Evolutionary conservation across 2,888 invertebrate species (phyloP), one percentile per base, ranked within the genome.

Genomic region (Folsomia candida): DNA sequence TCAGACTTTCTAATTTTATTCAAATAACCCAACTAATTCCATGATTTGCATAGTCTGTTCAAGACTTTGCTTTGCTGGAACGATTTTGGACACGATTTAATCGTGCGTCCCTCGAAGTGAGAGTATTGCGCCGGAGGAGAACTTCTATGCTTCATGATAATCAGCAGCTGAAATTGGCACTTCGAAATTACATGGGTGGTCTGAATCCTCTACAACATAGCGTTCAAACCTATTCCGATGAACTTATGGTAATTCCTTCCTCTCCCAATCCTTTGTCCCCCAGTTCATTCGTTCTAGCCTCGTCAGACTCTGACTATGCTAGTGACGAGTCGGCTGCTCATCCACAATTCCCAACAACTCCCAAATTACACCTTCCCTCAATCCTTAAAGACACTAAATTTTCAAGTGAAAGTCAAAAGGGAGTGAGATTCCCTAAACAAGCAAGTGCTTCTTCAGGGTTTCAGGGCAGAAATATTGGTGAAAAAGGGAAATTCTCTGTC

Each of bases 151-250:
- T 62, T 4, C 67, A 67, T n/a, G 79, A 79, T 59, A 75, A 78
- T 57, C 68, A 51, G n/a, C 74, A 75, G 25, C 61, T 79, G 25
- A 74, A 73, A 65, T 9, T 70, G 6, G 76, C 77, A 9, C 63
- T 79, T n/a, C 66, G 76, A 29, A 77, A 76, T 67, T 78, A 77
- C 70, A 75, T 79, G 78, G 78, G 77, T 26, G 79, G 77, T 20
- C 47, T 79, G 67, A 79, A 79, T 71, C 79, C 79, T 14, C 65
- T 70, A 29, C 70, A 70, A 28, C 72, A 76, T 28, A 67, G 70
- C 25, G n/a, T 72, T 20, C 51, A 59, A 20, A 51, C 66, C 25
- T 75, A 68, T 57, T 58, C 75, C 18, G 63, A 68, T 25, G 69
- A 72, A 20, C 72, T 75, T n/a, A 20, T 72, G 75, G 75, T 75